Evolutionary conservation across 1,140 invertebrate genomes (phyloP).

Genomic region (Diorhabda elongata): DNA sequence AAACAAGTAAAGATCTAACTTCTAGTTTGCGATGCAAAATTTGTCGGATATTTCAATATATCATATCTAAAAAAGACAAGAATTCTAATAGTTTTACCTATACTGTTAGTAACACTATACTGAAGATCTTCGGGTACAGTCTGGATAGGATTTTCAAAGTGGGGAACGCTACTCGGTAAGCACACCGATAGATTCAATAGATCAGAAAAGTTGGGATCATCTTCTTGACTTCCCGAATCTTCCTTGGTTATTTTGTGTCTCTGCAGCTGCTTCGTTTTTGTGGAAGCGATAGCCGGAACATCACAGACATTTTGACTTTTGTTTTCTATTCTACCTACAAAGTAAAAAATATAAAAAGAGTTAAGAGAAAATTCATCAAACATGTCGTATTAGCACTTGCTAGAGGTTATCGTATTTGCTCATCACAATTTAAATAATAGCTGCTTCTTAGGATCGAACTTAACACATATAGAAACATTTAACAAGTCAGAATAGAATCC

Average conservation of each 20-base stretch:
- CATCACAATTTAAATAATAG: too few species aligned
- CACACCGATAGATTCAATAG: slow-evolving; percentile 43
- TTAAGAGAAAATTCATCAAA: not conserved
- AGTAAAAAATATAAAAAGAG: not conserved
- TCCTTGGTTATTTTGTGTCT: slow-evolving; percentile 24
- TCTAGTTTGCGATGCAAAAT: too few species aligned
- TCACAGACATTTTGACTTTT: slow-evolving; percentile 36
- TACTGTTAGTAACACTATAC: slow-evolving; percentile 50
- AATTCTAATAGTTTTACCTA: slow-evolving; percentile 64
- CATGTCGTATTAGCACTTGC: too few species aligned
- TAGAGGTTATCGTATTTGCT: too few species aligned
- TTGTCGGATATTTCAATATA: too few species aligned
- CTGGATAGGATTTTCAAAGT: slow-evolving; percentile 23
- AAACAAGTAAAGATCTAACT: too few species aligned
- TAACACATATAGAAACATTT: too few species aligned
- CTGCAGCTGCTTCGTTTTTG: slow-evolving; percentile 1
- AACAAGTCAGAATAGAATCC: too few species aligned
- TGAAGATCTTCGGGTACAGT: slow-evolving; percentile 28
- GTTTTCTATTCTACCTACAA: slow-evolving; percentile 19
- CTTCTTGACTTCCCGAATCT: slow-evolving; percentile 33
- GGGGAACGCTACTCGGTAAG: slow-evolving; percentile 34
- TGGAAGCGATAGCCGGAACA: slow-evolving; percentile 22
- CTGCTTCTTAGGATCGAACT: too few species aligned
- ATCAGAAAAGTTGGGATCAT: slow-evolving; percentile 43
- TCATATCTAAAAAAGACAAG: slow-evolving; percentile 53